A percentile compares a stretch with the other conserved stretches of the same genome.
Conservation (phyloP, 2,113 vertebrate genomes). For the Galeopterus variegatus region DNA sequence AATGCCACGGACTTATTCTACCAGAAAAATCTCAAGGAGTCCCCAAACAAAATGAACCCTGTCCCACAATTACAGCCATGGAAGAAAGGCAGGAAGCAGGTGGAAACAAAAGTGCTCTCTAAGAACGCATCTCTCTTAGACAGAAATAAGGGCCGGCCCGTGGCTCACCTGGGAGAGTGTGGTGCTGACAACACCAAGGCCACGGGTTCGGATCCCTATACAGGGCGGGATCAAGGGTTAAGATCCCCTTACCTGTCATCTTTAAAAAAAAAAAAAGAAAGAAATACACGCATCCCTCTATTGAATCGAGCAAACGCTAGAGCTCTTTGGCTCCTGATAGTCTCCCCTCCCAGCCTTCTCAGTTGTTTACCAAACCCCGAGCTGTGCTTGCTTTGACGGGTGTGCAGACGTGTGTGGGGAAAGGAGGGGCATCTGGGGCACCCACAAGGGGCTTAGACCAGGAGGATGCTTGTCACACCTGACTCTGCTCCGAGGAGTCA, state of each 20-base stretch:
- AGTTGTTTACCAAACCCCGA: not conserved
- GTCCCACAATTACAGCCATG: not conserved
- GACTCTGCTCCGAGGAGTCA: not conserved
- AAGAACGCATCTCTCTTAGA: not conserved
- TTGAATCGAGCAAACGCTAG: too few relatives aligned
- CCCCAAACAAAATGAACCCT: conserved; percentile 46
- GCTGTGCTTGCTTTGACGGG: not conserved
- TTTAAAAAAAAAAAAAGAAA: too few relatives aligned
- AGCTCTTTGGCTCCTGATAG: not conserved
- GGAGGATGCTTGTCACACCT: too few relatives aligned
- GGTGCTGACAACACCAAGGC: too few relatives aligned
- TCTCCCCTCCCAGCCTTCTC: not conserved
- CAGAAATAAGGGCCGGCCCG: too few relatives aligned
- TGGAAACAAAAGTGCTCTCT: not conserved
- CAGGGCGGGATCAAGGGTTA: too few relatives aligned
- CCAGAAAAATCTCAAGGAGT: not conserved
- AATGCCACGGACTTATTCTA: conserved; percentile 69
- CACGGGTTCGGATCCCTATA: too few relatives aligned
- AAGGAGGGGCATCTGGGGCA: not conserved
- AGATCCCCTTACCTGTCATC: too few relatives aligned
- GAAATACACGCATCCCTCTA: too few relatives aligned
- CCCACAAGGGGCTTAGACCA: too few relatives aligned
- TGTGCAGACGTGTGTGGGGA: not conserved
- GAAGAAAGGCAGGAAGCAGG: not conserved
- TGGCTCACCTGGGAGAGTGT: too few relatives aligned